phyloP scores from a whole-genome alignment of 1,140 invertebrate genomes.

The Brachionus plicatilis region DNA sequence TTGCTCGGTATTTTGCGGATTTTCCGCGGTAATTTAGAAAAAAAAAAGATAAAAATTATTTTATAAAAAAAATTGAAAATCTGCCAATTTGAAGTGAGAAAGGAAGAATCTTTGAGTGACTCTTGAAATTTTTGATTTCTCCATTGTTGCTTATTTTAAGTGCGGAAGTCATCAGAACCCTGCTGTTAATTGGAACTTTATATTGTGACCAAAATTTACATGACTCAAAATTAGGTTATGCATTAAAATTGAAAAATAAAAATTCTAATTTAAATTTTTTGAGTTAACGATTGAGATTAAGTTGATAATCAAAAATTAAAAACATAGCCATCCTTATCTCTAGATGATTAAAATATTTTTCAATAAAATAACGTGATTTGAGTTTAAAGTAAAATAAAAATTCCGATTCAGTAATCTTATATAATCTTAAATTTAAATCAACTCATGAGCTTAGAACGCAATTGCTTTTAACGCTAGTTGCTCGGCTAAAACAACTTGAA shows the following conservation, averaged over 20 bases:
- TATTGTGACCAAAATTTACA: neutral
- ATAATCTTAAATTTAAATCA: neutral
- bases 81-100: no score
- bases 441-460: neutral
- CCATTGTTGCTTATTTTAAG: neutral
- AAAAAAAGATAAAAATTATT: no score
- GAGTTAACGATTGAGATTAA: neutral
- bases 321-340: neutral
- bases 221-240: neutral
- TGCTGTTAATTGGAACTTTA: neutral
- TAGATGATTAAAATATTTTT: conserved; percentile 3
- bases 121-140: neutral
- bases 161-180: neutral
- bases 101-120: neutral
- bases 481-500: neutral
- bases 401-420: neutral
- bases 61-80: no score
- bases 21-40: neutral
- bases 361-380: neutral
- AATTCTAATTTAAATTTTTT: neutral
- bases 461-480: neutral
- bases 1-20: neutral
- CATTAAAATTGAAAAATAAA: neutral
- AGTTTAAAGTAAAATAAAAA: neutral
- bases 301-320: neutral